Base-by-base conservation (phyloP, 1,140 invertebrate genomes). In the Andricus grossulariae region DNA sequence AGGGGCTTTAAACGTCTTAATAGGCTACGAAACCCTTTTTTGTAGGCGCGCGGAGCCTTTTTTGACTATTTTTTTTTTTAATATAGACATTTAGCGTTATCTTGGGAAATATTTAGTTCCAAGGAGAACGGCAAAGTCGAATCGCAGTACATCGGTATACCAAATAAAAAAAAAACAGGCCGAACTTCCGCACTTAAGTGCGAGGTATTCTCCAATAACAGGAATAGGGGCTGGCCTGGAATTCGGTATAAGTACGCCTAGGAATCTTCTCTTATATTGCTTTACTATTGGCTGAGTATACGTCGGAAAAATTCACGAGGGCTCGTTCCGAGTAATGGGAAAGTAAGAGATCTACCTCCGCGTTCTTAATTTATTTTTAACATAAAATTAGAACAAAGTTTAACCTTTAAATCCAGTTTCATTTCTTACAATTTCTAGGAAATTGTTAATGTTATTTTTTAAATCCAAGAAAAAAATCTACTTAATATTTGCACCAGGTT, bases 171-270 rank as follows among this genome's bases (percentile, higher is more conserved):
- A 78, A n/a, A 54, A 18, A n/a, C 16, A 74, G 25, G 50, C 51
- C 45, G 50, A 66, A 60, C 57, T 77, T 66, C 71, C 32, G 71
- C 72, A 76, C 74, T 86, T 84, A 86, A 85, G 77, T 80, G 76
- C 73, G 15, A 75, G 85, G 86, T 80, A 89, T 89, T 88, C 82
- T 81, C 82, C 85, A 88, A 89, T 89, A 88, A 88, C 86, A 84
- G 85, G 81, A 86, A 88, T 85, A 83, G 82, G 73, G 78, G 50
- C 32, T 78, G 82, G 21, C 77, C 80, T 81, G 86, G 88, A 89
- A 89, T 89, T 84, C 80, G 79, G 79, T 83, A 85, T 87, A 86
- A 87, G 82, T 84, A 86, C 82, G 88, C 52, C 66, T 50, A 55
- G 84, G 86, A 80, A 88, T 89, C 82, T 82, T 80, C 80, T 52